These are phyloP conservation scores for Neelides sp. DNA, from an alignment of 1,140 invertebrate genomes.

Conservation along the genomic window DNA sequence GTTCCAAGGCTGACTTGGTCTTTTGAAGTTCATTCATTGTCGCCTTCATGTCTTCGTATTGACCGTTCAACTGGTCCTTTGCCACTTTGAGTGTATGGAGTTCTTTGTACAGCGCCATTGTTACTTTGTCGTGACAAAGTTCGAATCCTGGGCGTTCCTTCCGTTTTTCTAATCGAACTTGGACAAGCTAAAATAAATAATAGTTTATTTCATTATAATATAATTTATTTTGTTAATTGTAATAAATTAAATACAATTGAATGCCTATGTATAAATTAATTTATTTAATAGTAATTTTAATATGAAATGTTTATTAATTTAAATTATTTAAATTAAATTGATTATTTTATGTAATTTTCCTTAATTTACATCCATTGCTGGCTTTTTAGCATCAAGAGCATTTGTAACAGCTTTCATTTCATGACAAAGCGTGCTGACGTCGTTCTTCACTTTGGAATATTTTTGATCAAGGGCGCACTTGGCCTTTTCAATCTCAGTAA, in stretches of 20 bases:
- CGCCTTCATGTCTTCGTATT: constrained; percentile 17
- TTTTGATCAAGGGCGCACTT: constrained; percentile 15
- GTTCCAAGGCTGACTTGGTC: constrained; percentile 20
- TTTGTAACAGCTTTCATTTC: constrained; percentile 16
- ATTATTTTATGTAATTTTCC: too few species aligned
- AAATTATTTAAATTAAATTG: too few species aligned
- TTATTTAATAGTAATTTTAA: too few species aligned
- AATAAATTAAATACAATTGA: too few species aligned
- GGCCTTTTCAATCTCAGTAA: constrained; percentile 15
- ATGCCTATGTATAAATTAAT: too few species aligned
- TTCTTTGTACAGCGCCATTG: constrained; percentile 18
- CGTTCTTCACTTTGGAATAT: constrained; percentile 8
- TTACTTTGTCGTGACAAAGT: constrained; percentile 24
- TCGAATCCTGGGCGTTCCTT: constrained; percentile 27
- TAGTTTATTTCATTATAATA: too few species aligned
- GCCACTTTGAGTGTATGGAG: constrained; percentile 16
- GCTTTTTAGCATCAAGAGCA: constrained; percentile 22
- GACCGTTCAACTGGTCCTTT: constrained; percentile 13
- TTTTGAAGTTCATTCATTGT: constrained; percentile 15
- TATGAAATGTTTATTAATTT: too few species aligned
- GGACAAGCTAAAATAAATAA: constrained; percentile 13
- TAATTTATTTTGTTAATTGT: too few species aligned
- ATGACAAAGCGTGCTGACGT: constrained; percentile 17
- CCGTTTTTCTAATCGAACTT: constrained; percentile 22
- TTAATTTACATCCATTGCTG: constrained; percentile 12